Evolutionary conservation across 1,140 invertebrate genomes (phyloP), one percentile per base, ranked within the genome.

Genomic region (Eriocheir sinensis): DNA sequence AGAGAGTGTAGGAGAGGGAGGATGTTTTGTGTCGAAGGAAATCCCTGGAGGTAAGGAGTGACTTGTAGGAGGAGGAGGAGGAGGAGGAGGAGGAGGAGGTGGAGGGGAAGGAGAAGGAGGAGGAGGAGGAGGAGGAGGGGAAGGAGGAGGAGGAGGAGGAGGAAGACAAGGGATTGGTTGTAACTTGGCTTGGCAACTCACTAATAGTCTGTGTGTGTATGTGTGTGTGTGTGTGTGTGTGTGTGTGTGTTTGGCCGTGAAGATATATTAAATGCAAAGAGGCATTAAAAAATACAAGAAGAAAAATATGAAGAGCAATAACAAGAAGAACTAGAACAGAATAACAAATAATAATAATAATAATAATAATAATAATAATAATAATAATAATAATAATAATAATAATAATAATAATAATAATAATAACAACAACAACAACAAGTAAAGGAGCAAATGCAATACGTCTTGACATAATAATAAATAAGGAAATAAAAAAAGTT

Each of bases 11-110:
- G n/a, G 32, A 86, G 40, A 36, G 8, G 34, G 83, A 36, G 34
- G 83, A 86, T 40, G 36, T n/a, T 40, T 86, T 86, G 34, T n/a
- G 85, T 86, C 36, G 0, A 86, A 44, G 36, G 27, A 86, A 38
- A 1, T 86, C 41, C 85, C 85, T 86, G 89, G 34, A 91, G 48
- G 36, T 32, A 41, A 90, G 60, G 89, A 88, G n/a, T n/a, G n/a
- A n/a, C n/a, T n/a, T 60, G 89, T 48, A 90, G 88, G 48, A 88
- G 85, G 41, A 88, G 32, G 27, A 40, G 85, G 40, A 88, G 85
- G 40, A 88, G 85, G 40, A 88, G 85, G 40, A 88, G 85, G 40
- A 88, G 85, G 40, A 88, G 85, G 40, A 41, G 88, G 38, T 41
- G 88, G 38, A 41, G 88, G 38, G n/a, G 88, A 30, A 41, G 38